A percentile compares a stretch with the other conserved stretches of the same genome.
These are phyloP conservation scores for Dunckerocampus dactyliophorus DNA, from an alignment of 2,113 vertebrate species.

Conservation along the genomic window DNA sequence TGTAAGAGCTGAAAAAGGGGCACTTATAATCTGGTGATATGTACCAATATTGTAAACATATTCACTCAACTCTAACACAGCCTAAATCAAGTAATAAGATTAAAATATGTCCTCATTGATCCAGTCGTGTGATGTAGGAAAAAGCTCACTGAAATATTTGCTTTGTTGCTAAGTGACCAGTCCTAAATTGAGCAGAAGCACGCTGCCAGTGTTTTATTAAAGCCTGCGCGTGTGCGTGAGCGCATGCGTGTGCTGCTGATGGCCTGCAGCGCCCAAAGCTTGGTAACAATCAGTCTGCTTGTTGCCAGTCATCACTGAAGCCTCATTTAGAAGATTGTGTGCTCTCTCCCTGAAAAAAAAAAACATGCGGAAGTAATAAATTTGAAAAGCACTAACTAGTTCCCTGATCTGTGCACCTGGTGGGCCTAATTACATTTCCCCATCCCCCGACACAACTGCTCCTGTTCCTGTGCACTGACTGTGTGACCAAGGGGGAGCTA, in stretches of 20 bases:
- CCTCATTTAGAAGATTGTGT: constrained; percentile 81
- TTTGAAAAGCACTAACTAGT: constrained; percentile 88
- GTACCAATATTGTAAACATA: constrained; percentile 10
- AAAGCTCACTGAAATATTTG: constrained; percentile 35
- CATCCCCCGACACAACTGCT: constrained; percentile 70
- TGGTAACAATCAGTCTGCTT: constrained; percentile 53
- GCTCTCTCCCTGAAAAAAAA: constrained; percentile 42
- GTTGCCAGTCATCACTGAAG: constrained; percentile 66
- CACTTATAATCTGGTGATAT: not conserved
- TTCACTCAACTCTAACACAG: not conserved
- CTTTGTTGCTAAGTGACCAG: constrained; percentile 37
- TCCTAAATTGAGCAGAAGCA: constrained; percentile 17
- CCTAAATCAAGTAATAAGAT: constrained; percentile 18
- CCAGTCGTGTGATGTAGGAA: constrained; percentile 18
- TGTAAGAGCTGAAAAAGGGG: not conserved
- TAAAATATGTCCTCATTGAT: constrained; percentile 19
- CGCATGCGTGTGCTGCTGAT: constrained; percentile 12
- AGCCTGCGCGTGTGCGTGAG: constrained; percentile 5
- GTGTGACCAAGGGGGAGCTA: constrained; percentile 15
- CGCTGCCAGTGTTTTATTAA: constrained; percentile 26
- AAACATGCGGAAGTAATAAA: constrained; percentile 93
- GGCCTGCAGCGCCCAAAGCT: constrained; percentile 43
- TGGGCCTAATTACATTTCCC: constrained; percentile 87
- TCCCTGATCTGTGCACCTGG: constrained; percentile 90
- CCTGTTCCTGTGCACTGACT: constrained; percentile 47